phyloP scores from a whole-genome alignment of 2,888 invertebrate genomes.

The Congeria kusceri region DNA sequence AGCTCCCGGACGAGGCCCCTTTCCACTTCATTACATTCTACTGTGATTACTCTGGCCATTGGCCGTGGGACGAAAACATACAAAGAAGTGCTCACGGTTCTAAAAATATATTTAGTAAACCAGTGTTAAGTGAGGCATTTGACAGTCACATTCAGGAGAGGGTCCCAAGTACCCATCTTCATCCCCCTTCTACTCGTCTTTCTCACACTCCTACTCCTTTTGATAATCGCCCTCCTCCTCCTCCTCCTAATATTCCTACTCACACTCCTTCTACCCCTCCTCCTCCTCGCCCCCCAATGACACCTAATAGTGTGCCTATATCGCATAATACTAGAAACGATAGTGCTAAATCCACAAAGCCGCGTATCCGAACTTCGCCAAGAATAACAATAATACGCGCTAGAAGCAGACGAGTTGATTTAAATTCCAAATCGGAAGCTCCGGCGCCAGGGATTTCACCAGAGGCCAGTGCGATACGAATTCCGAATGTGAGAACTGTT shows the following conservation, averaged over 20 bases:
- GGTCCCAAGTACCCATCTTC: no score
- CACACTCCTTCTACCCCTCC: no score
- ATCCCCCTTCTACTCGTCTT: no score
- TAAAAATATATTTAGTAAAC: neutral
- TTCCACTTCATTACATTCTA: conserved; percentile 56
- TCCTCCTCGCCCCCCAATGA: no score
- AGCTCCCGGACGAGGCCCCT: conserved; percentile 45
- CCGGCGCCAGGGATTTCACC: neutral
- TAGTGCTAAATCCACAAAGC: no score
- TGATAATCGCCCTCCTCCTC: no score
- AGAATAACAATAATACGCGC: conserved; percentile 25
- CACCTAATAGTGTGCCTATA: no score
- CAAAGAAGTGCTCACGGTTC: conserved; percentile 12
- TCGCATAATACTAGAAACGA: no score
- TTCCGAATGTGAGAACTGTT: conserved; percentile 33
- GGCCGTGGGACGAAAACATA: conserved; percentile 57
- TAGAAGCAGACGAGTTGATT: conserved; percentile 4
- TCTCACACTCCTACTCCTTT: no score
- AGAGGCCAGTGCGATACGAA: neutral
- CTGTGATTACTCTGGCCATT: conserved; percentile 60
- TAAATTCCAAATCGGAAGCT: neutral
- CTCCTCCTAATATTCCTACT: no score
- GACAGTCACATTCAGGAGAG: neutral
- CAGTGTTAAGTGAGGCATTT: neutral
- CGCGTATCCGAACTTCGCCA: neutral